A percentile compares a stretch with the other conserved stretches of the same genome.
Evolutionary conservation across 2,888 invertebrate species (phyloP).

Genomic region (Oscheius sp.): DNA sequence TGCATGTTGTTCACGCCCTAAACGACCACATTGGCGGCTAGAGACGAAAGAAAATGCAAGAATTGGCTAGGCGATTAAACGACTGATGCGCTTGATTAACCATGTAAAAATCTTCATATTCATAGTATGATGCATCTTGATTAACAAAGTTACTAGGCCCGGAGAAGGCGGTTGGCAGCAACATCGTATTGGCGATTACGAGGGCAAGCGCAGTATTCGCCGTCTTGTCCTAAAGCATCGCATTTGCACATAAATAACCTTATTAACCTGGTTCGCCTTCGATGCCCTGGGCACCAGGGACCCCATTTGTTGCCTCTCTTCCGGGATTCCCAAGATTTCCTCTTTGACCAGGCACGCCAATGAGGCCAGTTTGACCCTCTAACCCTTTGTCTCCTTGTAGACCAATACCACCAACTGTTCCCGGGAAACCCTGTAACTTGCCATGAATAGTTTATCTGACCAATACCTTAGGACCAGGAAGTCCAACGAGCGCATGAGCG

Average conservation of each 20-base stretch:
- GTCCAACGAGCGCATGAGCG: constrained; percentile 32
- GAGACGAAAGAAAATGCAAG: constrained; percentile 1
- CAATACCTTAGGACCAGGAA: constrained; percentile 15
- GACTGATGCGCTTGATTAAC: not conserved
- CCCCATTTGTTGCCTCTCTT: constrained; percentile 24
- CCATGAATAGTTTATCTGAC: not conserved
- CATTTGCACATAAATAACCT: constrained; percentile 9
- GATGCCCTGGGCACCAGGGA: constrained; percentile 4
- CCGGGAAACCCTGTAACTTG: constrained; percentile 12
- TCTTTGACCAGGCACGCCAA: constrained; percentile 48
- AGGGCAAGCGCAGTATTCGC: constrained; percentile 34
- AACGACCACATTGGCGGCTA: constrained; percentile 18
- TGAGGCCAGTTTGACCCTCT: constrained; percentile 46
- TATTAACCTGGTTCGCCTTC: constrained; percentile 29
- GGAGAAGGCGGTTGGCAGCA: constrained; percentile 28
- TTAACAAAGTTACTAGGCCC: constrained; percentile 7
- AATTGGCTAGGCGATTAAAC: not conserved
- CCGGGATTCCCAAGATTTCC: constrained; percentile 47
- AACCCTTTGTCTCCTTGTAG: constrained; percentile 45
- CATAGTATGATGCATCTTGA: not conserved
- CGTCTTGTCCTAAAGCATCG: constrained; percentile 27
- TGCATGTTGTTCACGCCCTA: constrained; percentile 34
- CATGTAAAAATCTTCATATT: too few species aligned
- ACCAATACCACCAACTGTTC: constrained; percentile 32
- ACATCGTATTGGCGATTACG: constrained; percentile 29